Evolutionary conservation across 2,888 invertebrate species (phyloP).

Genomic region (Drosophila neonasuta): DNA sequence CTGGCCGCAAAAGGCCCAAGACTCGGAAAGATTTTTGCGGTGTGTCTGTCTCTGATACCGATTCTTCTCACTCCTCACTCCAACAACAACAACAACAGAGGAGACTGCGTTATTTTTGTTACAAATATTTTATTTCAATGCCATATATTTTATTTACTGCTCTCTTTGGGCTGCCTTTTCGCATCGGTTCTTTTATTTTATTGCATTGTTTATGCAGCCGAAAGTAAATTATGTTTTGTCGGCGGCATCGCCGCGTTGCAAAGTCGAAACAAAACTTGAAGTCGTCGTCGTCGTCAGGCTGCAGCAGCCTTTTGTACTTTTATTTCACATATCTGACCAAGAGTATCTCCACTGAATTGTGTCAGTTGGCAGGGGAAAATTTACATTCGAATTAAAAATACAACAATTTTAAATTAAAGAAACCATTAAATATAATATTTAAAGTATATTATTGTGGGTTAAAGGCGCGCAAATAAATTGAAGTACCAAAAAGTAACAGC

Average conservation of each 20-base stretch:
- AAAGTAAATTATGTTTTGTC: constrained; percentile 79
- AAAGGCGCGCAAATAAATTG: too few relatives aligned
- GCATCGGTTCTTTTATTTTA: constrained; percentile 73
- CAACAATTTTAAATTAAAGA: too few relatives aligned
- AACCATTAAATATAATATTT: too few relatives aligned
- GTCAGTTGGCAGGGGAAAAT: neutral
- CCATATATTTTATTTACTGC: constrained; percentile 77
- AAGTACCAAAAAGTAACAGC: too few relatives aligned
- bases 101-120: constrained; percentile 72
- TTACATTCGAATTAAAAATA: neutral
- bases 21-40: constrained; percentile 34
- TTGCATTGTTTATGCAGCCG: constrained; percentile 80
- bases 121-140: constrained; percentile 79
- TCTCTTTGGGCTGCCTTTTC: constrained; percentile 37
- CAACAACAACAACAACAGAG: neutral
- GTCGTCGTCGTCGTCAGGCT: constrained; percentile 27
- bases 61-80: too few relatives aligned
- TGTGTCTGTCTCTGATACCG: constrained; percentile 10
- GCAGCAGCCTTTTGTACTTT: constrained; percentile 51
- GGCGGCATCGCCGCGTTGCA: constrained; percentile 46
- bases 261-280: constrained; percentile 57
- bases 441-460: too few relatives aligned
- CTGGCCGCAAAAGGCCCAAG: constrained; percentile 38
- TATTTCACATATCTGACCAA: constrained; percentile 3
- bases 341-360: constrained; percentile 12